These are phyloP conservation scores for Sebastes steindachneri DNA, from an alignment of 2,797 vertebrate species.

Conservation along the genomic window DNA sequence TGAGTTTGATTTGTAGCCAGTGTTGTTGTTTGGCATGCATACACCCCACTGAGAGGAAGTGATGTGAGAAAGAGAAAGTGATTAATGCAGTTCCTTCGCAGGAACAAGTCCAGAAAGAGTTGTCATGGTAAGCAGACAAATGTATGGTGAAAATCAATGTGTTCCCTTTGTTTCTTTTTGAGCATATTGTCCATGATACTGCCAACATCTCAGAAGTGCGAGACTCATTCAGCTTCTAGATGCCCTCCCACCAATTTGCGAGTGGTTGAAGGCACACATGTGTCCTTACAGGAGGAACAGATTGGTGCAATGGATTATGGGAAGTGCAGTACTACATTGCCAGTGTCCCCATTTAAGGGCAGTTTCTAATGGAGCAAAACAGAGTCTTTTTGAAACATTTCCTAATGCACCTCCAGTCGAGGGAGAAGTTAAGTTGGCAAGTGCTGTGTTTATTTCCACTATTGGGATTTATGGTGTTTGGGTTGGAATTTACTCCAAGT, in stretches of 20 bases:
- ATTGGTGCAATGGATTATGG: not conserved
- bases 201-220: not conserved
- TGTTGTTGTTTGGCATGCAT: constrained; percentile 32
- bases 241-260: not conserved
- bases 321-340: not conserved
- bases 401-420: not conserved
- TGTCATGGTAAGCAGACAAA: not conserved
- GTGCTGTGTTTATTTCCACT: not conserved
- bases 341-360: not conserved
- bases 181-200: not conserved
- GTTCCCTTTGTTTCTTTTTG: not conserved
- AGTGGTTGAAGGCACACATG: not conserved
- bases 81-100: constrained; percentile 29
- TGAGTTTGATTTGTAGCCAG: constrained; percentile 24
- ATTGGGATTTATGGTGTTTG: not conserved
- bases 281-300: not conserved
- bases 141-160: not conserved
- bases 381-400: not conserved
- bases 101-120: constrained; percentile 5
- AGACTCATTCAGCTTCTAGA: not conserved
- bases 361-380: not conserved
- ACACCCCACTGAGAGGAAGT: constrained; percentile 11
- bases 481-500: not conserved
- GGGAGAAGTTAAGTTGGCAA: not conserved
- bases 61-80: not conserved